phyloP scores from a whole-genome alignment of 1,140 invertebrate genomes.

The Laodelphax striatellus region DNA sequence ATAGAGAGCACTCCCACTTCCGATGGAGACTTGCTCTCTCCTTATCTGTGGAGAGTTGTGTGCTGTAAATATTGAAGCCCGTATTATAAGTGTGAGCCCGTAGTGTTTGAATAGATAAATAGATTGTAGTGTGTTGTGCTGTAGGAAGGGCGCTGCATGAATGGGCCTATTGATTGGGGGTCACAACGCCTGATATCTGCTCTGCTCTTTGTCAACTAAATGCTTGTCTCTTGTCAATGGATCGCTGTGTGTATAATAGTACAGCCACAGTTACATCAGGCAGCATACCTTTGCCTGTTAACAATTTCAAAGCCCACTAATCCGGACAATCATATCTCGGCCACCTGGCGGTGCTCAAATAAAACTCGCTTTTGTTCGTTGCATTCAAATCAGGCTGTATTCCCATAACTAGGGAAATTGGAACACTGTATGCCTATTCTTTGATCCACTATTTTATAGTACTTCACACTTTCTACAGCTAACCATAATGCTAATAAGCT shows the following conservation, averaged over 20 bases:
- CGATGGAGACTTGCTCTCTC: not conserved
- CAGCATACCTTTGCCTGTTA: too few relatives aligned
- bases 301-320: too few relatives aligned
- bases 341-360: too few relatives aligned
- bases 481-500: too few relatives aligned
- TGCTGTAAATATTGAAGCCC: not conserved
- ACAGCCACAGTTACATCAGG: too few relatives aligned
- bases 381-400: too few relatives aligned
- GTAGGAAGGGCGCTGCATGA: not conserved
- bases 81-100: not conserved
- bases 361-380: too few relatives aligned
- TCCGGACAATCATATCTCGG: too few relatives aligned
- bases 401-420: too few relatives aligned
- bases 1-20: not conserved
- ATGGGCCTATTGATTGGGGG: not conserved
- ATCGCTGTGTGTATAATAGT: not conserved
- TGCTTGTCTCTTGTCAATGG: not conserved
- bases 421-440: too few relatives aligned
- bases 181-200: not conserved
- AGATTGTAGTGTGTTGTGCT: not conserved
- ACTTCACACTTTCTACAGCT: too few relatives aligned
- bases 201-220: not conserved
- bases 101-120: constrained; percentile 1
- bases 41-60: not conserved
- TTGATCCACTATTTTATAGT: too few relatives aligned